Evolutionary conservation across 2,888 invertebrate species (phyloP), one percentile per base, ranked within the genome.

Genomic region (Dioctria linearis): DNA sequence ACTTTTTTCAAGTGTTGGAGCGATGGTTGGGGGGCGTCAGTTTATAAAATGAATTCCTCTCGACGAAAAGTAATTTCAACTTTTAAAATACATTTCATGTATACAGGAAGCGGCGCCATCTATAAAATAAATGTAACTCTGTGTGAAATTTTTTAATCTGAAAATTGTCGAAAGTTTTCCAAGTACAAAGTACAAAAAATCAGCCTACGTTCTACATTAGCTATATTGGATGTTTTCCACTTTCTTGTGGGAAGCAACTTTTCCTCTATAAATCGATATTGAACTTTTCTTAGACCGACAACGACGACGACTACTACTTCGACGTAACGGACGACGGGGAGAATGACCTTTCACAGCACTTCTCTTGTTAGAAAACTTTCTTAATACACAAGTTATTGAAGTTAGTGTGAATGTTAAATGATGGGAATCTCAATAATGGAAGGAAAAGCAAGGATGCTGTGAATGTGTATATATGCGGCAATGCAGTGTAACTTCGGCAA

Each of bases 351-450:
- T 59, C 59, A 8, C 13, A 11, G 9, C 59, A 69, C 69, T 69
- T 69, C 57, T 57, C n/a, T 42, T 57, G 57, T 59, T 59, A 25
- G 42, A 40, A 73, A 73, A 73, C 57, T 73, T 73, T 59, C 43
- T 54, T 73, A 73, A 73, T 73, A 42, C 42, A 73, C 11, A 57
- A 73, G 73, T 57, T 73, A 73, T 73, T 57, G 57, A 73, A 73
- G 57, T 57, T 73, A 51, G 51, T 51, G 69, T 25, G 25, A 39
- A 69, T 39, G n/a, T 69, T 51, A 11, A 37, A 37, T 3, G 69
- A 69, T 51, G 25, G 51, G 49, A 69, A 25, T 25, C 25, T 25
- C 25, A 25, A 25, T 25, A 25, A 25, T 25, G 25, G 25, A 25
- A 25, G 25, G 25, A 25, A n/a, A 25, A 25, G 25, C 25, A 25